A percentile compares a stretch with the other conserved stretches of the same genome.
Conservation (phyloP, 2,113 vertebrate genomes). For the Dryoscopus gambensis region DNA sequence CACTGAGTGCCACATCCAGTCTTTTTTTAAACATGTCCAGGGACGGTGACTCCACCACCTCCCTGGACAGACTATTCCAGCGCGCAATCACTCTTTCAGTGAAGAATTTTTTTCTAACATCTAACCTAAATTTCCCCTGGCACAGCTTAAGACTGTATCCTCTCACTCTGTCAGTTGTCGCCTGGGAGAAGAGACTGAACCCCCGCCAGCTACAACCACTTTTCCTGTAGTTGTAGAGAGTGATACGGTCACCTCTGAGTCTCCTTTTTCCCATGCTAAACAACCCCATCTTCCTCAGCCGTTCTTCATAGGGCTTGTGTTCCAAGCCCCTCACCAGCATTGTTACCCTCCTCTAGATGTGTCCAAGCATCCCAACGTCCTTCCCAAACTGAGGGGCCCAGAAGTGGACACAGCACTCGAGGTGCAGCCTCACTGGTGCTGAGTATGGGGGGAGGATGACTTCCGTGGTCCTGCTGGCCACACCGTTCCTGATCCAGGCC, state of each 20-base stretch:
- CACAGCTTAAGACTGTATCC: neutral
- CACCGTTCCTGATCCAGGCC: neutral
- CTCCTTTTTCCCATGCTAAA: neutral
- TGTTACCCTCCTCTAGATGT: neutral
- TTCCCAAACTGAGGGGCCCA: neutral
- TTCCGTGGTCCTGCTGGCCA: neutral
- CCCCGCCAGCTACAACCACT: neutral
- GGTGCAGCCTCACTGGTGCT: rapidly evolving
- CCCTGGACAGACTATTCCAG: neutral
- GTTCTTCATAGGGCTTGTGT: neutral
- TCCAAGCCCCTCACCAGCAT: neutral
- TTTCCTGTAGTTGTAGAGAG: neutral
- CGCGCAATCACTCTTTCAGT: neutral
- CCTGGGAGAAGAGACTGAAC: neutral
- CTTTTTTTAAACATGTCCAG: neutral
- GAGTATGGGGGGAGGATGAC: too few species aligned
- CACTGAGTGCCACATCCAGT: neutral
- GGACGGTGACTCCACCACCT: neutral
- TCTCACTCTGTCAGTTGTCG: neutral
- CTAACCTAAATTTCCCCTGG: neutral
- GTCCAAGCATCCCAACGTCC: rapidly evolving
- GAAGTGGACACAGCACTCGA: neutral
- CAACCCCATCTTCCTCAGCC: neutral
- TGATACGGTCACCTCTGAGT: neutral
- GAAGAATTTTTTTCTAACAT: neutral